Evolutionary conservation across 2,797 vertebrate species (phyloP).

Genomic region (Enteromius viviparus): DNA sequence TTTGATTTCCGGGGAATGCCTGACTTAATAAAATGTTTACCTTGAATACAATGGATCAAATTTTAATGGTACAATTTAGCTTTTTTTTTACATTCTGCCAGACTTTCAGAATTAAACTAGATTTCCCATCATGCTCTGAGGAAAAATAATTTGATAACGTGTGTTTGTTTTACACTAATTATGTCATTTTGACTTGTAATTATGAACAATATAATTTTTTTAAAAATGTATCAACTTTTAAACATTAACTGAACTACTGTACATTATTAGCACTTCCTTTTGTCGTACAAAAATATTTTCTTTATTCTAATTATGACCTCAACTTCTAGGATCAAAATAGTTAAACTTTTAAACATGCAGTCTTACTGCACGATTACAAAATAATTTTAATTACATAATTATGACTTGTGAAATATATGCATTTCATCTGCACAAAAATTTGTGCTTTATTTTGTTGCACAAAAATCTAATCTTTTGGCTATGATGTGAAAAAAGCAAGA

Average conservation of each 20-base stretch:
- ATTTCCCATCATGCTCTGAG: neutral
- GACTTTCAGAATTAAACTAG: neutral
- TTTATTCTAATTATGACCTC: too few species aligned
- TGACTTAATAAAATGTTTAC: neutral
- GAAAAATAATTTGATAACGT: neutral
- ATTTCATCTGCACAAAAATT: neutral
- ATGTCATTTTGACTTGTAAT: neutral
- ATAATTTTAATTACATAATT: neutral
- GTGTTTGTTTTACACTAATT: neutral
- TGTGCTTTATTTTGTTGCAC: too few species aligned
- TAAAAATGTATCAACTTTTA: neutral
- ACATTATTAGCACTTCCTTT: neutral
- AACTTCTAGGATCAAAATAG: too few species aligned
- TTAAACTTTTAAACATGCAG: neutral
- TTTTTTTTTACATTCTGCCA: neutral
- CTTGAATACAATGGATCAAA: neutral
- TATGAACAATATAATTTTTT: neutral
- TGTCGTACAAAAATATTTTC: neutral
- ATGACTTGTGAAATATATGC: neutral
- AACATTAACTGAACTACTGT: neutral
- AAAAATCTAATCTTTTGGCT: neutral
- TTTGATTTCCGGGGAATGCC: neutral
- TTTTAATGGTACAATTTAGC: neutral
- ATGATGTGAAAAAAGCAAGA: neutral
- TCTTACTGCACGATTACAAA: neutral